Conservation (phyloP, 2,888 invertebrate genomes). For the Amiota mariae region DNA sequence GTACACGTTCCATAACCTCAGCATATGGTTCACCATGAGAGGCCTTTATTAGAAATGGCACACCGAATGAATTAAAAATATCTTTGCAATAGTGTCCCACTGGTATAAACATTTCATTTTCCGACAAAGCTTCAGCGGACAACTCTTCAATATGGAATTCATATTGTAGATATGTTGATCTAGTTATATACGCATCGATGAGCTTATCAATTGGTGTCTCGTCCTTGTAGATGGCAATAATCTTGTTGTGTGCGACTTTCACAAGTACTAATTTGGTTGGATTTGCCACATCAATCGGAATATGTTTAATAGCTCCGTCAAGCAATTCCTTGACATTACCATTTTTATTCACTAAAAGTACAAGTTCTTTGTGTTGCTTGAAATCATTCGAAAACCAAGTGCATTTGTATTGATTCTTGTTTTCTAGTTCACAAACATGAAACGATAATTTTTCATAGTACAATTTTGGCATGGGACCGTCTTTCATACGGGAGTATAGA, state of each 20-base stretch:
- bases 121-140: slow-evolving; percentile 88
- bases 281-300: slow-evolving; percentile 89
- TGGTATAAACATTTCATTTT: slow-evolving; percentile 91
- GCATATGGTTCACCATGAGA: slow-evolving; percentile 93
- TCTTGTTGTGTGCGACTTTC: slow-evolving; percentile 84
- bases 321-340: slow-evolving; percentile 92
- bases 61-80: slow-evolving; percentile 92
- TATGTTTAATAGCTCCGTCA: slow-evolving; percentile 94
- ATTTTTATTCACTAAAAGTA: slow-evolving; percentile 96
- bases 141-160: slow-evolving; percentile 93
- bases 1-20: slow-evolving; percentile 89
- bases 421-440: slow-evolving; percentile 96
- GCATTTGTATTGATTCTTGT: slow-evolving; percentile 94
- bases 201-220: slow-evolving; percentile 79
- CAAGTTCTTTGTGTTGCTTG: slow-evolving; percentile 96
- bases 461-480: slow-evolving; percentile 84
- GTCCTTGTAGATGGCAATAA: slow-evolving; percentile 80
- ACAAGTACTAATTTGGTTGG: slow-evolving; percentile 89
- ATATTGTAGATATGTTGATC: slow-evolving; percentile 75
- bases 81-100: slow-evolving; percentile 99
- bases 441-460: slow-evolving; percentile 98
- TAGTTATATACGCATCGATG: slow-evolving; percentile 60
- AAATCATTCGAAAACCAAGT: slow-evolving; percentile 89
- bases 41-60: slow-evolving; percentile 92
- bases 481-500: not conserved